A percentile compares a stretch with the other conserved stretches of the same genome.
Conservation (phyloP, 2,113 vertebrate genomes). For the Albula glossodonta region DNA sequence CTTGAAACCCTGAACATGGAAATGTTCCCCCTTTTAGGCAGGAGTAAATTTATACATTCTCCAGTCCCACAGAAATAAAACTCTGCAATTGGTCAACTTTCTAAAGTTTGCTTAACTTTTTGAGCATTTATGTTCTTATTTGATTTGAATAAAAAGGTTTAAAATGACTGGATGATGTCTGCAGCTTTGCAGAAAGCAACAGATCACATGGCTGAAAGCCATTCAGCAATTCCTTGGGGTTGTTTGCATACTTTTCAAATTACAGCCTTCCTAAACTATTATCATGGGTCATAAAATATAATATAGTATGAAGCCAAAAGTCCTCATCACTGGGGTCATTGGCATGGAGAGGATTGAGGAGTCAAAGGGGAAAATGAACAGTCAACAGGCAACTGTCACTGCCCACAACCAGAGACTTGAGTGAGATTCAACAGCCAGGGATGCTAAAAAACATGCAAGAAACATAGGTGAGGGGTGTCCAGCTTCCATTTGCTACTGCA, state of each 20-base stretch:
- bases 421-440: background rate
- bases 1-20: conserved; percentile 6
- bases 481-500: conserved; percentile 19
- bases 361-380: background rate
- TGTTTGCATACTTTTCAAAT: conserved; percentile 60
- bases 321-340: conserved; percentile 43
- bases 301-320: conserved; percentile 41
- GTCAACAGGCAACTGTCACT: background rate
- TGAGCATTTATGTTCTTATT: conserved; percentile 33
- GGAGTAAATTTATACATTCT: background rate
- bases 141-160: conserved; percentile 18
- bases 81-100: conserved; percentile 18
- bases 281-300: conserved; percentile 55
- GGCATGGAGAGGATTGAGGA: conserved; percentile 35
- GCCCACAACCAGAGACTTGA: background rate
- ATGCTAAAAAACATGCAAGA: background rate
- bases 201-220: conserved; percentile 15
- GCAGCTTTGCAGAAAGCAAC: background rate
- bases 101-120: background rate
- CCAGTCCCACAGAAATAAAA: conserved; percentile 15
- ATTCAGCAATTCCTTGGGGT: conserved; percentile 42
- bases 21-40: conserved; percentile 9
- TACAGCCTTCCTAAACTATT: conserved; percentile 54
- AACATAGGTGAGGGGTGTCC: background rate
- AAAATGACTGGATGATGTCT: conserved; percentile 28